Conservation (phyloP, 2,797 vertebrate genomes). For the Chelidonichthys spinosus region DNA sequence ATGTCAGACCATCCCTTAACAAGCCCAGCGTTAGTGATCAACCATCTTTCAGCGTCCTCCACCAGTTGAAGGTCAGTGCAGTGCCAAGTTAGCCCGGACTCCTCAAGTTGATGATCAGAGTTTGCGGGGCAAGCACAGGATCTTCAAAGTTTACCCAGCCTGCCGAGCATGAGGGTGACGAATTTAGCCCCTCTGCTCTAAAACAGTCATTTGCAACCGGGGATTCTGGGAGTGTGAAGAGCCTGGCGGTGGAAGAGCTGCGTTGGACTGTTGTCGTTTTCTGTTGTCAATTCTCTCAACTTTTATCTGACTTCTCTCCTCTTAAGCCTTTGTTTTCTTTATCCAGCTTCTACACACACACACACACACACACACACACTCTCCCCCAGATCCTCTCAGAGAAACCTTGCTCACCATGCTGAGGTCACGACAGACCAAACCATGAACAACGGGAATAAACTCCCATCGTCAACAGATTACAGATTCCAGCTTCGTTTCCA, state of each 20-base stretch:
- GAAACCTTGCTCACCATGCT: slow-evolving; percentile 52
- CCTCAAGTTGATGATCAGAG: slow-evolving; percentile 65
- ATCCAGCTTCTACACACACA: not conserved
- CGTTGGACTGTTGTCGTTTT: slow-evolving; percentile 1
- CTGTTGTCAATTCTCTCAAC: not conserved
- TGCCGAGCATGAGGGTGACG: slow-evolving; percentile 71
- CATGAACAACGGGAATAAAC: slow-evolving; percentile 73
- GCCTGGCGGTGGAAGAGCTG: slow-evolving; percentile 29
- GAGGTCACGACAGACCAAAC: slow-evolving; percentile 71
- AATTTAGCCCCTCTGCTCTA: slow-evolving; percentile 82
- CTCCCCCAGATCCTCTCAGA: slow-evolving; percentile 26
- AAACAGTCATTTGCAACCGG: slow-evolving; percentile 75
- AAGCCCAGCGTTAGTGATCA: not conserved
- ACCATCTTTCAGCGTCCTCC: not conserved
- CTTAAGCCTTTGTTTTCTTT: slow-evolving; percentile 12
- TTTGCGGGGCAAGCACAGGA: slow-evolving; percentile 72
- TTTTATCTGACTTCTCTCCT: not conserved
- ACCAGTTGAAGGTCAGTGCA: slow-evolving; percentile 23
- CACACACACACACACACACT: too few relatives aligned
- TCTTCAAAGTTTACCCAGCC: slow-evolving; percentile 80
- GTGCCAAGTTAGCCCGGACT: slow-evolving; percentile 34
- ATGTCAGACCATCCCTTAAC: not conserved
- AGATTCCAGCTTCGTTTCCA: slow-evolving; percentile 73
- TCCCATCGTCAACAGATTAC: slow-evolving; percentile 78
- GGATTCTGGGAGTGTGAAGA: slow-evolving; percentile 62